These are phyloP conservation scores for Stercorarius parasiticus DNA, from an alignment of 2,113 vertebrate genomes.

Conservation along the genomic window DNA sequence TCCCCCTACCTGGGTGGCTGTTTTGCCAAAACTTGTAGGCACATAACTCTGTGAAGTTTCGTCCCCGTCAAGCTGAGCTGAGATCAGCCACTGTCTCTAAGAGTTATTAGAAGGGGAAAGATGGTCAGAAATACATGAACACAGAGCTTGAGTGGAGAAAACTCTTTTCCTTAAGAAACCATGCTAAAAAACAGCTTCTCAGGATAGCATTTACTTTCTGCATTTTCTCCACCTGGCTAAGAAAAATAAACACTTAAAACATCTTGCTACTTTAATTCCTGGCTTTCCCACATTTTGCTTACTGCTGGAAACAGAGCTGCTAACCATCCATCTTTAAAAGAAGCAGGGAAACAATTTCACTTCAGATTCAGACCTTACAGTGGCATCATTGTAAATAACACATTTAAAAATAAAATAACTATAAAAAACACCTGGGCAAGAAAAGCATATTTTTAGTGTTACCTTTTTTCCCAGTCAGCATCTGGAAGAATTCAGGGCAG, in stretches of 20 bases:
- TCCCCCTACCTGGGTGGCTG: neutral
- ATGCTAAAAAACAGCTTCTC: neutral
- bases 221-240: neutral
- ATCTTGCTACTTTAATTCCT: neutral
- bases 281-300: neutral
- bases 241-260: neutral
- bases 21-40: neutral
- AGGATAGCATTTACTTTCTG: neutral
- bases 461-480: constrained; percentile 78
- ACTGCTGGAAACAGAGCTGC: neutral
- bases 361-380: neutral
- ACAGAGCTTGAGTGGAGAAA: neutral
- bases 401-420: neutral
- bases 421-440: neutral
- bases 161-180: neutral
- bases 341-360: neutral
- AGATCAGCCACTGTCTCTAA: neutral
- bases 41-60: neutral
- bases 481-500: constrained; percentile 82
- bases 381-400: neutral
- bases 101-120: neutral
- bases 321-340: neutral
- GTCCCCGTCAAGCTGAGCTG: neutral
- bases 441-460: neutral
- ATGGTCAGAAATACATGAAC: neutral